Conservation (phyloP, 2,113 vertebrate species). For the Protobothrops mucrosquamatus region DNA sequence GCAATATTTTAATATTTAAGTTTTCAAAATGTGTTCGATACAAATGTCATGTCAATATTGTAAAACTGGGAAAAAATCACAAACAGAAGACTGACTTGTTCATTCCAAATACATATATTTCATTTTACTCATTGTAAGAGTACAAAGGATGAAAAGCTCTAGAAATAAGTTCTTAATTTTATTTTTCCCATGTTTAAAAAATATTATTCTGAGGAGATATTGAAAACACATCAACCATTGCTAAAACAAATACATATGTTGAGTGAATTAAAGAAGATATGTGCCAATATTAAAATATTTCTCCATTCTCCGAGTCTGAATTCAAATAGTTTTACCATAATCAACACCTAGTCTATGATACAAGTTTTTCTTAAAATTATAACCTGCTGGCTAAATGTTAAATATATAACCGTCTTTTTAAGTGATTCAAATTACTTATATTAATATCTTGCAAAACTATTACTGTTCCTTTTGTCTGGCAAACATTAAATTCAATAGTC, state of each 20-base stretch:
- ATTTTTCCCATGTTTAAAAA: neutral
- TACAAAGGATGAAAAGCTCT: neutral
- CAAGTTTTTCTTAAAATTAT: constrained; percentile 11
- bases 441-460: constrained; percentile 71
- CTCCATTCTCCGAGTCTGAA: neutral
- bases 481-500: constrained; percentile 77
- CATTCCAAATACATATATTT: neutral
- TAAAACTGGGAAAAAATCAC: neutral
- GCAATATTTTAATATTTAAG: neutral
- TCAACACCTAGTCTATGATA: constrained; percentile 14
- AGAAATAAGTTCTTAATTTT: neutral
- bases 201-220: neutral
- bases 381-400: constrained; percentile 6
- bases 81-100: neutral
- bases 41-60: constrained; percentile 1
- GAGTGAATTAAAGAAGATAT: neutral
- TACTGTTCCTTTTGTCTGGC: constrained; percentile 71
- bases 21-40: neutral
- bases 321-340: neutral
- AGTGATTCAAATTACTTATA: constrained; percentile 66
- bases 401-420: constrained; percentile 75
- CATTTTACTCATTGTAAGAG: neutral
- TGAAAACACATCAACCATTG: neutral
- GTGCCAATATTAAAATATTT: neutral
- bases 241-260: neutral